These are phyloP conservation scores for Salmo trutta DNA, from an alignment of 2,797 vertebrate genomes.

Conservation along the genomic window DNA sequence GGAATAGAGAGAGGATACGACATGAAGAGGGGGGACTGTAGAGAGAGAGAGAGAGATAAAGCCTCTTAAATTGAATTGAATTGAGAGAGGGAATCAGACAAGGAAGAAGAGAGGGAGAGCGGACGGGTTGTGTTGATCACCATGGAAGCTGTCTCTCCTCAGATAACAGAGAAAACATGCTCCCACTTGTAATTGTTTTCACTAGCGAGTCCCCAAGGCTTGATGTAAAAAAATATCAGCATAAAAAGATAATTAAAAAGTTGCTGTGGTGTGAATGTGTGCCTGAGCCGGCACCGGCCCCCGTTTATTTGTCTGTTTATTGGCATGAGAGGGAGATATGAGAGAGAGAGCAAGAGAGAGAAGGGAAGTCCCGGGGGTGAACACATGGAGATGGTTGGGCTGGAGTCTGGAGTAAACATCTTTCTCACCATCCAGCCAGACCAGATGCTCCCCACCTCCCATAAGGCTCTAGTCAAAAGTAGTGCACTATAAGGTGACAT, in stretches of 20 bases:
- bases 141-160: conserved; percentile 45
- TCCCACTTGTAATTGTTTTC: conserved; percentile 59
- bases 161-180: conserved; percentile 54
- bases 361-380: not conserved
- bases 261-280: conserved; percentile 34
- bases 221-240: conserved; percentile 54
- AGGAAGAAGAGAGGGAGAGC: not conserved
- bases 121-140: conserved; percentile 33
- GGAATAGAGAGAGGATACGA: too few relatives aligned
- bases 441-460: not conserved
- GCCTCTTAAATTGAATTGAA: too few relatives aligned
- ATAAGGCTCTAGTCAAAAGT: too few relatives aligned
- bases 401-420: not conserved
- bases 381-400: not conserved
- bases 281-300: not conserved
- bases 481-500: not conserved
- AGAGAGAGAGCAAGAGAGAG: not conserved
- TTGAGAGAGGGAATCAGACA: too few relatives aligned
- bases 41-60: not conserved
- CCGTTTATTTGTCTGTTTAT: not conserved
- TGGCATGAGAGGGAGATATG: conserved; percentile 16
- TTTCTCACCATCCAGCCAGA: not conserved
- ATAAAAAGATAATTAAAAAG: conserved; percentile 64
- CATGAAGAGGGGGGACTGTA: not conserved
- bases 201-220: conserved; percentile 45